These are phyloP conservation scores for Myoxocephalus aenaeus DNA, from an alignment of 2,797 vertebrate species.

Conservation along the genomic window DNA sequence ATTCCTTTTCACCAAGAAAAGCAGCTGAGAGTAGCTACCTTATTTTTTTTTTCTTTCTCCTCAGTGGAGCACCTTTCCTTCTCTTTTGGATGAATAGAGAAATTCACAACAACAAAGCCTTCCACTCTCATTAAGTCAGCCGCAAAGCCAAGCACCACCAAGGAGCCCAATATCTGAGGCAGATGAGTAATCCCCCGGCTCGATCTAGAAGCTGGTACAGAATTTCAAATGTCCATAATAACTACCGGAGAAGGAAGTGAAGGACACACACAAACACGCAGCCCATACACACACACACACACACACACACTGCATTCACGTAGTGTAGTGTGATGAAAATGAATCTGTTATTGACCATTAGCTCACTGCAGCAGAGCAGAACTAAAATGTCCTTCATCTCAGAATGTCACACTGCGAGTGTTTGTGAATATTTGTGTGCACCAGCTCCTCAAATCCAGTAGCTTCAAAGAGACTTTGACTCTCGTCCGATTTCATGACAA, in stretches of 20 bases:
- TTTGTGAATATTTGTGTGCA: slow-evolving; percentile 44
- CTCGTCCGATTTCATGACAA: slow-evolving; percentile 8
- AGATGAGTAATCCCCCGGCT: slow-evolving; percentile 84
- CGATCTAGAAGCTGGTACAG: slow-evolving; percentile 81
- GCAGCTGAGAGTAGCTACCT: slow-evolving; percentile 78
- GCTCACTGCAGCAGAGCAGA: slow-evolving; percentile 67
- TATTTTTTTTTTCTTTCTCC: slow-evolving; percentile 59
- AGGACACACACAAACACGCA: slow-evolving; percentile 61
- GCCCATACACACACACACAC: slow-evolving; percentile 26
- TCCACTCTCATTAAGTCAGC: slow-evolving; percentile 87
- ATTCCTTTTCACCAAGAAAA: slow-evolving; percentile 86
- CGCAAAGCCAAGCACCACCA: slow-evolving; percentile 78
- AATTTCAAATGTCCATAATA: slow-evolving; percentile 87
- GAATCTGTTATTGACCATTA: slow-evolving; percentile 76
- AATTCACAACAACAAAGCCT: slow-evolving; percentile 88
- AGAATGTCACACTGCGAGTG: slow-evolving; percentile 60
- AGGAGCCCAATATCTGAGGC: slow-evolving; percentile 82
- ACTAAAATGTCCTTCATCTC: slow-evolving; percentile 73
- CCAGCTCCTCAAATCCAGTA: slow-evolving; percentile 17
- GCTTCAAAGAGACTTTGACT: slow-evolving; percentile 46
- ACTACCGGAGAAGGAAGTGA: slow-evolving; percentile 78
- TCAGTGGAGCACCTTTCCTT: slow-evolving; percentile 85
- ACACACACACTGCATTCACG: slow-evolving; percentile 5
- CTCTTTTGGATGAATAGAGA: slow-evolving; percentile 86
- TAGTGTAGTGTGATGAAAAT: slow-evolving; percentile 62